A percentile compares a stretch with the other conserved stretches of the same genome.
Conservation (phyloP, 2,888 invertebrate genomes). For the Drosophila gaucha region DNA sequence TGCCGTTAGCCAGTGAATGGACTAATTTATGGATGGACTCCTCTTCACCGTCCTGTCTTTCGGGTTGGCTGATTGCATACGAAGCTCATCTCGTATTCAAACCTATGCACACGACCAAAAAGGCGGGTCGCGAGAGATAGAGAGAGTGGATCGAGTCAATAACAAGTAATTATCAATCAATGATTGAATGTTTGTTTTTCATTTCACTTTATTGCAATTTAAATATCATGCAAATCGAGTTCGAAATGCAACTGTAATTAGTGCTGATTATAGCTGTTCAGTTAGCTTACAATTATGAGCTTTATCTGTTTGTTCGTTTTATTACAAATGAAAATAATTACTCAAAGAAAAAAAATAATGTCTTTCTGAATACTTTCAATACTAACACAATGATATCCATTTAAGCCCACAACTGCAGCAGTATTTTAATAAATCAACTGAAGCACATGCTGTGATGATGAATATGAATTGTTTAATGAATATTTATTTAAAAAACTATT, state of each 20-base stretch:
- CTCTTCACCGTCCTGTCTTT: not conserved
- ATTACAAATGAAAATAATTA: not conserved
- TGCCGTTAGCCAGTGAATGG: slow-evolving; percentile 21
- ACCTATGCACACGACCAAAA: not conserved
- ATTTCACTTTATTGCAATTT: slow-evolving; percentile 16
- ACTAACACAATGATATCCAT: not conserved
- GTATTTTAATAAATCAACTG: not conserved
- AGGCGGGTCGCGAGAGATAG: too few relatives aligned
- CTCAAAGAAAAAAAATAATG: not conserved
- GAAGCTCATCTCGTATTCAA: slow-evolving; percentile 7
- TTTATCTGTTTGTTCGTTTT: not conserved
- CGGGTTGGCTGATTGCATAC: slow-evolving; percentile 18
- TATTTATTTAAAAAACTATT: slow-evolving; percentile 21
- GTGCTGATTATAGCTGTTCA: slow-evolving; percentile 7
- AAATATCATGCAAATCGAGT: slow-evolving; percentile 19
- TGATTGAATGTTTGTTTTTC: slow-evolving; percentile 31
- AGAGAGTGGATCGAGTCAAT: slow-evolving; percentile 17
- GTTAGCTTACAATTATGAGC: slow-evolving; percentile 12
- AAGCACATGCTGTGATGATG: not conserved
- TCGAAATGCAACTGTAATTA: slow-evolving; percentile 11
- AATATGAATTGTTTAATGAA: slow-evolving; percentile 20
- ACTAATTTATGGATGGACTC: slow-evolving; percentile 48
- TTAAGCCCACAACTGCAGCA: not conserved
- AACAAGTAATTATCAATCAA: slow-evolving; percentile 50
- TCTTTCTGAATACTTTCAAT: not conserved